Conservation (phyloP, 2,888 invertebrate genomes). For the Adelphocoris suturalis region DNA sequence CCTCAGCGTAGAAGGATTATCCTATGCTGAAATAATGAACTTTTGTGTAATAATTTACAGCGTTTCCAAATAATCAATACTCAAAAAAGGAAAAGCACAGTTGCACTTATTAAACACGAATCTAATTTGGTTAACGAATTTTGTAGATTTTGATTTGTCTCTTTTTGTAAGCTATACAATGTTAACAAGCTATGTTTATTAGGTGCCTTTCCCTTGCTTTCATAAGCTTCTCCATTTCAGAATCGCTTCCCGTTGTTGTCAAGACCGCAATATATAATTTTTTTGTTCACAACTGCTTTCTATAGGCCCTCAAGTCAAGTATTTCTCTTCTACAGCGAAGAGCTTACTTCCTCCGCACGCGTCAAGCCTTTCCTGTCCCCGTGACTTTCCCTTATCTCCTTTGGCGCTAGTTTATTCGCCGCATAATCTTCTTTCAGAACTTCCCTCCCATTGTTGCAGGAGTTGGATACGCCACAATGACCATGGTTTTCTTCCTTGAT, state of each 20-base stretch:
- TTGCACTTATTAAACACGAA: no score
- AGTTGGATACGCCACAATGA: conserved; percentile 87
- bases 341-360: conserved; percentile 50
- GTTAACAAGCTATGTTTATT: no score
- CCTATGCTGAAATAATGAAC: no score
- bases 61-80: no score
- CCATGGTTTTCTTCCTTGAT: conserved; percentile 87
- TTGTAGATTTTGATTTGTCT: no score
- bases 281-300: conserved; percentile 23
- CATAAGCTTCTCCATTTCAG: background rate
- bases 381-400: conserved; percentile 47
- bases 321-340: conserved; percentile 7
- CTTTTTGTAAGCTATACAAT: no score
- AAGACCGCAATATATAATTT: background rate
- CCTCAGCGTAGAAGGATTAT: no score
- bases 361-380: conserved; percentile 49
- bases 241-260: background rate
- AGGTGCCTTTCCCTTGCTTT: background rate
- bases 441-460: conserved; percentile 79
- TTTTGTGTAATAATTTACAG: no score
- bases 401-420: conserved; percentile 21
- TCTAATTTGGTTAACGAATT: no score
- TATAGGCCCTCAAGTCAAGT: conserved; percentile 27
- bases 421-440: conserved; percentile 58
- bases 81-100: no score